A percentile compares a stretch with the other conserved stretches of the same genome.
Evolutionary conservation across 2,888 invertebrate species (phyloP).

Genomic region (Caradrina kadenii): DNA sequence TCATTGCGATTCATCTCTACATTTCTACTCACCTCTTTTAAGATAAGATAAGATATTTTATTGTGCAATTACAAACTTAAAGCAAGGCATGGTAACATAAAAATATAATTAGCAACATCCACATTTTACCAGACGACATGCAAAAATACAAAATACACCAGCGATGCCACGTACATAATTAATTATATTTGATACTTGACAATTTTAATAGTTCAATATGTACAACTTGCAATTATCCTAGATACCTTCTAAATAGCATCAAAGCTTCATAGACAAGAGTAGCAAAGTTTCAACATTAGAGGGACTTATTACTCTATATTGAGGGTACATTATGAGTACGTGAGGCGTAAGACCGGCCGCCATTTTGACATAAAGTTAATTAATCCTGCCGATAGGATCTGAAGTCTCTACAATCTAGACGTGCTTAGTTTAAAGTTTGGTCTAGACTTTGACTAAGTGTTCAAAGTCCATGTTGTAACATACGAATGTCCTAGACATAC

Average conservation of each 20-base stretch:
- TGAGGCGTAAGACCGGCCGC: slow-evolving; percentile 16
- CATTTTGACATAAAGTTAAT: slow-evolving; percentile 57
- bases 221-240: neutral
- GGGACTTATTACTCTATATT: slow-evolving; percentile 24
- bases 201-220: no score
- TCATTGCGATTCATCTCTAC: no score
- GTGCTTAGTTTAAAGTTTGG: slow-evolving; percentile 16
- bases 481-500: neutral
- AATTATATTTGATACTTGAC: no score
- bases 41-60: no score
- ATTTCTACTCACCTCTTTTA: no score
- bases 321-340: slow-evolving; percentile 23
- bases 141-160: no score
- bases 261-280: neutral
- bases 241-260: neutral
- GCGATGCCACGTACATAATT: no score
- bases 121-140: no score
- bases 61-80: no score
- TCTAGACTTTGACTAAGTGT: slow-evolving; percentile 23
- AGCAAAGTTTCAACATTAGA: slow-evolving; percentile 29
- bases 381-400: slow-evolving; percentile 53
- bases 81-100: no score
- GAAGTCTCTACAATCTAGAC: slow-evolving; percentile 22
- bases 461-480: slow-evolving; percentile 10
- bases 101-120: no score